A percentile compares a stretch with the other conserved stretches of the same genome.
phyloP scores from a whole-genome alignment of 2,888 invertebrate genomes.

The Ashinkailepas kermadecensis region DNA sequence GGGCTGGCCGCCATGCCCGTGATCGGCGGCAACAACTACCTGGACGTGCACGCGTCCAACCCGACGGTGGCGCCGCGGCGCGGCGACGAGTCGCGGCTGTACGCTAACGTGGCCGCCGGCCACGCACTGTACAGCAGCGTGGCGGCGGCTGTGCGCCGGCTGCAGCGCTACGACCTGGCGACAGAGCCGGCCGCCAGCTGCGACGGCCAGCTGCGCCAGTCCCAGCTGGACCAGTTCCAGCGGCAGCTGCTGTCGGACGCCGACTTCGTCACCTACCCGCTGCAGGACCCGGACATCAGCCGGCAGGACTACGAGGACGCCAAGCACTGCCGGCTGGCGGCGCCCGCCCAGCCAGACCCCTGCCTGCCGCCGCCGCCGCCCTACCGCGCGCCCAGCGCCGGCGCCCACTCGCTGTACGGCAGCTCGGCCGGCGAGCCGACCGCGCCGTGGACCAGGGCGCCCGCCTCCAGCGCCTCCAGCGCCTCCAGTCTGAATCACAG shows the following conservation, averaged over 20 bases:
- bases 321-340: slow-evolving; percentile 50
- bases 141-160: slow-evolving; percentile 50
- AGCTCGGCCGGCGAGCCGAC: neutral
- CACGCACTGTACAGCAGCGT: too few species aligned
- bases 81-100: slow-evolving; percentile 43
- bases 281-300: slow-evolving; percentile 80
- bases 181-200: slow-evolving; percentile 53
- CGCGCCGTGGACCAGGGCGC: too few species aligned
- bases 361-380: slow-evolving; percentile 50
- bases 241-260: slow-evolving; percentile 85
- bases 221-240: slow-evolving; percentile 61
- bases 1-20: slow-evolving; percentile 37
- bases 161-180: slow-evolving; percentile 44
- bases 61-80: slow-evolving; percentile 43
- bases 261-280: slow-evolving; percentile 82
- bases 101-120: neutral
- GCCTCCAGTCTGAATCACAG: neutral
- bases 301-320: slow-evolving; percentile 86
- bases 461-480: neutral
- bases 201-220: slow-evolving; percentile 57
- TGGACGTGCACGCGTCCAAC: slow-evolving; percentile 53
- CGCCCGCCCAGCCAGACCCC: slow-evolving; percentile 45
- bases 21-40: slow-evolving; percentile 54
- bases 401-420: slow-evolving; percentile 60
- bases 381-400: slow-evolving; percentile 57